phyloP scores from a whole-genome alignment of 2,888 invertebrate genomes.

The Synanthedon formicaeformis region DNA sequence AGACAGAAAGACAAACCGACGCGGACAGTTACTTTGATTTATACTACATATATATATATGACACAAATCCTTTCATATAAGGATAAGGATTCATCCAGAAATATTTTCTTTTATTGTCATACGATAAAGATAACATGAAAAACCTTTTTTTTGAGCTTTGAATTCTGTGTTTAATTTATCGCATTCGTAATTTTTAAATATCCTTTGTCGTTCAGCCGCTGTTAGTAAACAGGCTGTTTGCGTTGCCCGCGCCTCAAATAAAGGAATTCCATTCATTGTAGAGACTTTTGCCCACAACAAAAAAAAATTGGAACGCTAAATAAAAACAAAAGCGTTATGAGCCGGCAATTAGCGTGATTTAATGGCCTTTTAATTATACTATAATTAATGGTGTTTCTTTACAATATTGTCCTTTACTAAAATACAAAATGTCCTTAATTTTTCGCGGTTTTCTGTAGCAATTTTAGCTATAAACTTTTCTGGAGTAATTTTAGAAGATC shows the following conservation, averaged over 20 bases:
- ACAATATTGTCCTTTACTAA: too few relatives aligned
- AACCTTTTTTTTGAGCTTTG: too few relatives aligned
- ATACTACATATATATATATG: too few relatives aligned
- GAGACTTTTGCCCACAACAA: constrained; percentile 29
- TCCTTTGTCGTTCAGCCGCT: constrained; percentile 52
- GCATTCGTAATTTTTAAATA: constrained; percentile 56
- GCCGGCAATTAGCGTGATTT: constrained; percentile 65
- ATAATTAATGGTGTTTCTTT: constrained; percentile 60
- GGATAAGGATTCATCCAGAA: not conserved
- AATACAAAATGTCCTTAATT: too few relatives aligned
- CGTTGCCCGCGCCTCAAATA: constrained; percentile 32
- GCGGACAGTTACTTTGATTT: too few relatives aligned
- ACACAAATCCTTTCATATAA: too few relatives aligned
- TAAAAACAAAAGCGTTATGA: constrained; percentile 55
- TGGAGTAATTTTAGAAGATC: too few relatives aligned
- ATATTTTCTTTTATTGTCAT: not conserved
- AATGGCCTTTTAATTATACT: constrained; percentile 62
- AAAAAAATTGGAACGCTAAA: constrained; percentile 51
- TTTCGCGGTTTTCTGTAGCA: too few relatives aligned
- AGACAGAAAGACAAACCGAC: too few relatives aligned
- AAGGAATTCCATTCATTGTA: constrained; percentile 62
- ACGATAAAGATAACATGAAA: too few relatives aligned
- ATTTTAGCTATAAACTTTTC: too few relatives aligned
- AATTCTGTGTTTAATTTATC: constrained; percentile 44
- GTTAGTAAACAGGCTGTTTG: constrained; percentile 63